Conservation (phyloP, 2,113 vertebrate genomes). For the Seriola aureovittata region DNA sequence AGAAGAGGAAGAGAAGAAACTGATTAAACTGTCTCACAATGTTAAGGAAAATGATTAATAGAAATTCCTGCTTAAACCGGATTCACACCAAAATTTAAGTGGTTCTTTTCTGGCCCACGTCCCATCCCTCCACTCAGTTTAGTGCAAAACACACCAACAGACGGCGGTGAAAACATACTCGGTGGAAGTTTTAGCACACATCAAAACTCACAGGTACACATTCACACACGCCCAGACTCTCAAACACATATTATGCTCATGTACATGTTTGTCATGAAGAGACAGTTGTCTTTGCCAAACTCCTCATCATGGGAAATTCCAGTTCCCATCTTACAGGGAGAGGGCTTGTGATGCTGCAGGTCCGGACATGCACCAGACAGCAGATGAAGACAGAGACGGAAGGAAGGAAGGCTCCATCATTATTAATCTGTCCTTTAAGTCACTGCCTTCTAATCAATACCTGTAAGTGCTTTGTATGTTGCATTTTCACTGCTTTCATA, state of each 20-base stretch:
- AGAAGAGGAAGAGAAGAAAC: no score
- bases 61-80: no score
- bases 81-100: no score
- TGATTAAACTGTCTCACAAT: no score
- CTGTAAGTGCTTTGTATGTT: conserved; percentile 16
- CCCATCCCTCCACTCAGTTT: no score
- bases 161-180: no score
- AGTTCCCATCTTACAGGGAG: neutral
- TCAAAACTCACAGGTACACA: neutral
- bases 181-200: neutral
- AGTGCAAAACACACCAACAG: no score
- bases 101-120: no score
- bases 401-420: conserved; percentile 35
- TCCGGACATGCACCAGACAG: conserved; percentile 45
- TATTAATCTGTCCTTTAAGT: conserved; percentile 24
- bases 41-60: no score
- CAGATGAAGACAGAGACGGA: neutral
- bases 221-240: neutral
- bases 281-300: conserved; percentile 15
- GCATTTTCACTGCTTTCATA: conserved; percentile 21
- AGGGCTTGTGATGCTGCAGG: conserved; percentile 28
- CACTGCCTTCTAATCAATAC: conserved; percentile 54
- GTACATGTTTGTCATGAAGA: conserved; percentile 3
- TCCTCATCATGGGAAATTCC: conserved; percentile 54
- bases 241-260: conserved; percentile 1